Percentiles rank a stretch among this genome's conserved stretches.
These are phyloP conservation scores for Brachionus rotundiformis DNA, from an alignment of 1,140 invertebrate species.

Conservation along the genomic window DNA sequence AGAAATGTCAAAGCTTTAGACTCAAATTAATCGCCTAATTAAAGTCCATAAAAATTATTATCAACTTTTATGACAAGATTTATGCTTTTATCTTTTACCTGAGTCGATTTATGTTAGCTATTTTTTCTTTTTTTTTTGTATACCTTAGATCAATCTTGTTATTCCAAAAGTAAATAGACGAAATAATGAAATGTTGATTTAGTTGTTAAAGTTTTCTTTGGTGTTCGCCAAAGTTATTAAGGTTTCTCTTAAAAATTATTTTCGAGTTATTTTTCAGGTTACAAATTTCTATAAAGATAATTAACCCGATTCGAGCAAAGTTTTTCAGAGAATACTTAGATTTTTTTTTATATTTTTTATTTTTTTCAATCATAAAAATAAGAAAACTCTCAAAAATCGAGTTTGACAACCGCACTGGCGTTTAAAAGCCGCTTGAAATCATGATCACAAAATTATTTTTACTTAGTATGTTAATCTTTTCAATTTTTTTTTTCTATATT, in stretches of 20 bases:
- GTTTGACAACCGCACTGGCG: not conserved
- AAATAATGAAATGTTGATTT: slow-evolving; percentile 45
- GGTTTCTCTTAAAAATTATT: slow-evolving; percentile 3
- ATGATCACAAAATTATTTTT: not conserved
- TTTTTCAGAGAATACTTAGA: slow-evolving; percentile 31
- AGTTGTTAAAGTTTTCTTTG: slow-evolving; percentile 17
- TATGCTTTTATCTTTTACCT: slow-evolving; percentile 9
- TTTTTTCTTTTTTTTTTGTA: slow-evolving; percentile 17
- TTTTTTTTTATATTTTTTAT: not conserved
- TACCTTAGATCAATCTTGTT: not conserved
- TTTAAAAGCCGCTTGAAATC: not conserved
- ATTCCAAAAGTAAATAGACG: slow-evolving; percentile 36
- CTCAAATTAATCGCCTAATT: not conserved
- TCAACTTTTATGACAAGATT: slow-evolving; percentile 37
- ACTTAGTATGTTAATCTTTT: not conserved
- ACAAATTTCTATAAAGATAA: slow-evolving; percentile 41
- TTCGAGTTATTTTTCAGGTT: slow-evolving; percentile 30
- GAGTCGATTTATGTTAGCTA: not conserved
- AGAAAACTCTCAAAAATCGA: slow-evolving; percentile 9
- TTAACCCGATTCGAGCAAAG: slow-evolving; percentile 24
- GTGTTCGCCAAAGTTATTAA: not conserved
- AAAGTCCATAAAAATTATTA: slow-evolving; percentile 36
- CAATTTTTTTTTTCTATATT: too few relatives aligned
- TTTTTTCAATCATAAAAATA: not conserved
- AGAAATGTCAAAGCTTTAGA: not conserved